These are phyloP conservation scores for Glossophaga mutica DNA, from an alignment of 2,797 vertebrate genomes.

Conservation along the genomic window DNA sequence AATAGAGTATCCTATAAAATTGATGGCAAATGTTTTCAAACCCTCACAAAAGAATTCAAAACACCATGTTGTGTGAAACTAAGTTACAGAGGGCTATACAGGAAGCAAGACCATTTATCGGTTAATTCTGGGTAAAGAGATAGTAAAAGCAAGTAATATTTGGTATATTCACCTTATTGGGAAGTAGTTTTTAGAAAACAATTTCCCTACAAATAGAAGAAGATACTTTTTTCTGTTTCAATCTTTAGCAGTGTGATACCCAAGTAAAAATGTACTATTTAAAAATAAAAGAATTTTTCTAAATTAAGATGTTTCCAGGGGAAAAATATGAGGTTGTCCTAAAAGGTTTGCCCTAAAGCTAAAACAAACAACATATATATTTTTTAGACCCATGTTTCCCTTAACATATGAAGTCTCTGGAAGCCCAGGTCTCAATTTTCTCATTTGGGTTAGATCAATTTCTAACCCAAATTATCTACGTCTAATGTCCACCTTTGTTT, in stretches of 20 bases:
- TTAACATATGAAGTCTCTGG: neutral
- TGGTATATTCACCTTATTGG: conserved; percentile 60
- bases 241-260: neutral
- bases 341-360: neutral
- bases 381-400: neutral
- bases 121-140: conserved; percentile 8
- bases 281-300: conserved; percentile 34
- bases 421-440: neutral
- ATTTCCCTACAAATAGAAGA: conserved; percentile 18
- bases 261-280: conserved; percentile 6
- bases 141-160: neutral
- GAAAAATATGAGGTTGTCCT: neutral
- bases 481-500: neutral
- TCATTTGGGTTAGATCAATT: neutral
- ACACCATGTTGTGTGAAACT: conserved; percentile 26
- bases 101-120: conserved; percentile 36
- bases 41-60: conserved; percentile 60
- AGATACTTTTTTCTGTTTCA: neutral
- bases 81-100: conserved; percentile 49
- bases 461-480: neutral
- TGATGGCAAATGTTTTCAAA: conserved; percentile 64
- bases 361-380: neutral
- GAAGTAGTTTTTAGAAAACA: conserved; percentile 48
- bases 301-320: neutral
- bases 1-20: conserved; percentile 66